Evolutionary conservation across 2,113 vertebrate genomes (phyloP).

Genomic region (Boulengeromyrus knoepffleri): DNA sequence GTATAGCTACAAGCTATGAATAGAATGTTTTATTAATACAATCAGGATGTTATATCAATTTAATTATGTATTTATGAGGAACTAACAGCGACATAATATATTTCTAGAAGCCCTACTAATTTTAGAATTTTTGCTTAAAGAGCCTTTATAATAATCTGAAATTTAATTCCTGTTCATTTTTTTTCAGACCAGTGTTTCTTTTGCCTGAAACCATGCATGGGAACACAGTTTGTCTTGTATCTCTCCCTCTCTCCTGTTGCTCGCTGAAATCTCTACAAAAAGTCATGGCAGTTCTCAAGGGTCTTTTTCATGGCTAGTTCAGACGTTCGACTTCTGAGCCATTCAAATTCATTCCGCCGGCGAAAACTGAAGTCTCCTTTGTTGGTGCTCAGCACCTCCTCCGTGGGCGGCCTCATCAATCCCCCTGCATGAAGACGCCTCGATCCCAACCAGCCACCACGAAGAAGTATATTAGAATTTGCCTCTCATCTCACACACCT

Average conservation of each 20-base stretch:
- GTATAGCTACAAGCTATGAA: neutral
- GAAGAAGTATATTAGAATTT: constrained; percentile 42
- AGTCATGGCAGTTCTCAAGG: constrained; percentile 51
- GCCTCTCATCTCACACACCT: constrained; percentile 9
- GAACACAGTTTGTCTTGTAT: constrained; percentile 15
- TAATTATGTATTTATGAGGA: constrained; percentile 2
- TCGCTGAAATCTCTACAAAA: constrained; percentile 40
- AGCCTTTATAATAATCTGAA: neutral
- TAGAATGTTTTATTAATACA: constrained; percentile 8
- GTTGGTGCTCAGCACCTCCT: constrained; percentile 63
- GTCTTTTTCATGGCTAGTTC: constrained; percentile 65
- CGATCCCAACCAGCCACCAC: constrained; percentile 60
- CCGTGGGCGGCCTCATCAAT: constrained; percentile 64
- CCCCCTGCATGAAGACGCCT: constrained; percentile 59
- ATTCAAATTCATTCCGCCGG: constrained; percentile 67
- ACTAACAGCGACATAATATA: neutral
- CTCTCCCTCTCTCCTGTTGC: constrained; percentile 36
- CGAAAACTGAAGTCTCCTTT: constrained; percentile 67
- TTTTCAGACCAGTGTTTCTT: neutral
- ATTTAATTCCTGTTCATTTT: neutral
- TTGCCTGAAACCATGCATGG: neutral
- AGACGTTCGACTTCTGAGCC: constrained; percentile 65
- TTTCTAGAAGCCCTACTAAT: constrained; percentile 9
- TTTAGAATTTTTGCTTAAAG: constrained; percentile 8
- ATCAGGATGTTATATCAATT: constrained; percentile 9